A percentile compares a stretch with the other conserved stretches of the same genome.
These are phyloP conservation scores for Nerophis lumbriciformis DNA, from an alignment of 2,113 vertebrate genomes.

Conservation along the genomic window DNA sequence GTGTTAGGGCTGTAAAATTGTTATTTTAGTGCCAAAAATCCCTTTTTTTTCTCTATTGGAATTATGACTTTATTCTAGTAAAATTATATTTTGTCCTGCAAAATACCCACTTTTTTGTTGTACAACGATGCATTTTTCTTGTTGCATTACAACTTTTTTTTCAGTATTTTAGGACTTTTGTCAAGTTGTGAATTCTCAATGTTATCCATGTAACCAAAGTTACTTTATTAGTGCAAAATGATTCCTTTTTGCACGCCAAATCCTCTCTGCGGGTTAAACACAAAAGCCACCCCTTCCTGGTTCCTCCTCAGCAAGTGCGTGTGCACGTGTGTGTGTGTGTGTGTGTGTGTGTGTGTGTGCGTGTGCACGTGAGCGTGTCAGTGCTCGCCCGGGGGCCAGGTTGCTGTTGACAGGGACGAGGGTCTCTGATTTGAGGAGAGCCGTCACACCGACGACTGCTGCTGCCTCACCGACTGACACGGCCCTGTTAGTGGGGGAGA, in stretches of 20 bases:
- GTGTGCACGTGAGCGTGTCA: slow-evolving; percentile 54
- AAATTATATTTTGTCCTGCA: too few relatives aligned
- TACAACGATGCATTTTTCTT: too few relatives aligned
- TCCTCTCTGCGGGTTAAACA: background rate
- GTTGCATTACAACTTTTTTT: too few relatives aligned
- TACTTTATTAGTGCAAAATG: too few relatives aligned
- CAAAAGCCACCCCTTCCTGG: slow-evolving; percentile 1
- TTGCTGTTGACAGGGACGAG: slow-evolving; percentile 90
- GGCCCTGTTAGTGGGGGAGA: slow-evolving; percentile 78
- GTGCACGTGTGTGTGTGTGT: slow-evolving; percentile 6
- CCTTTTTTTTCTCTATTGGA: too few relatives aligned
- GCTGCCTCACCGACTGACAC: slow-evolving; percentile 95
- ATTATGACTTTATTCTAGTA: too few relatives aligned
- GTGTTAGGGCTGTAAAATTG: too few relatives aligned
- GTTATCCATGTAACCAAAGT: too few relatives aligned
- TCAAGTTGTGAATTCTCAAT: too few relatives aligned
- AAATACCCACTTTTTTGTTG: too few relatives aligned
- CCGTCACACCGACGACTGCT: slow-evolving; percentile 88
- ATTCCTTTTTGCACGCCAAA: background rate
- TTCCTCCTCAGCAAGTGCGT: slow-evolving; percentile 13
- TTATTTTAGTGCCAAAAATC: too few relatives aligned
- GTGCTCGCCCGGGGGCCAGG: slow-evolving; percentile 69
- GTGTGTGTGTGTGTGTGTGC: slow-evolving; percentile 13
- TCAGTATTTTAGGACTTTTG: too few relatives aligned
- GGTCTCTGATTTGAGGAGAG: slow-evolving; percentile 92